These are phyloP conservation scores for Sylvicola fuscatus DNA, from an alignment of 2,888 invertebrate species.

Conservation along the genomic window DNA sequence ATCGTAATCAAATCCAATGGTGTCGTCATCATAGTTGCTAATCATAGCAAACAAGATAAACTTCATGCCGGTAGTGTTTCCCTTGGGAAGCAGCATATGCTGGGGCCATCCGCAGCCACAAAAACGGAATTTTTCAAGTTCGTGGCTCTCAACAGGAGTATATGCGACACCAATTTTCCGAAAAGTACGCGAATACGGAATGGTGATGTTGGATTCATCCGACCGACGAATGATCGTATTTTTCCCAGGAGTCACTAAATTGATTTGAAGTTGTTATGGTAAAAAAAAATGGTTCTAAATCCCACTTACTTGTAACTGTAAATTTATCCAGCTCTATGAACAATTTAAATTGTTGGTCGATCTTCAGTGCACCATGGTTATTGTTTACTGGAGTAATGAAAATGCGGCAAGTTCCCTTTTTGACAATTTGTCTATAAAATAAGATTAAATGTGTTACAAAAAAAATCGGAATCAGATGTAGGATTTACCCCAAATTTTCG, in stretches of 20 bases:
- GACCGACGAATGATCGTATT: conserved; percentile 47
- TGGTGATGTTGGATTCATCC: conserved; percentile 53
- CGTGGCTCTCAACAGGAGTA: conserved; percentile 19
- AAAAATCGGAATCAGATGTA: conserved; percentile 5
- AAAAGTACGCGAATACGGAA: conserved; percentile 66
- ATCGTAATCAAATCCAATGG: conserved; percentile 1
- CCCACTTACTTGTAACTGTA: conserved; percentile 34
- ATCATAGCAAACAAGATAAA: conserved; percentile 59
- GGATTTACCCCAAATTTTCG: conserved; percentile 25
- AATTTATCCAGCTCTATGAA: conserved; percentile 60
- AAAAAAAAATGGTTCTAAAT: background rate
- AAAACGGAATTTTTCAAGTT: conserved; percentile 16
- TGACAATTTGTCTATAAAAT: background rate
- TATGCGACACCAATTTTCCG: conserved; percentile 30
- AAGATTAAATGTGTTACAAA: background rate
- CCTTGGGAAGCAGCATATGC: conserved; percentile 58
- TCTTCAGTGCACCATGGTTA: conserved; percentile 42
- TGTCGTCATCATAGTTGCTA: conserved; percentile 45
- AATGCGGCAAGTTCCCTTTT: conserved; percentile 27
- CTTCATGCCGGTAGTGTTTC: conserved; percentile 38
- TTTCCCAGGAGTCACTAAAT: conserved; percentile 41
- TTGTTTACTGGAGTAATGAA: conserved; percentile 49
- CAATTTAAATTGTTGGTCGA: conserved; percentile 41
- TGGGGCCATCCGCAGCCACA: conserved; percentile 40
- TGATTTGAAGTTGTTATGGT: background rate